Base-by-base conservation (phyloP, 2,888 invertebrate species). In the Acleris sparsana region DNA sequence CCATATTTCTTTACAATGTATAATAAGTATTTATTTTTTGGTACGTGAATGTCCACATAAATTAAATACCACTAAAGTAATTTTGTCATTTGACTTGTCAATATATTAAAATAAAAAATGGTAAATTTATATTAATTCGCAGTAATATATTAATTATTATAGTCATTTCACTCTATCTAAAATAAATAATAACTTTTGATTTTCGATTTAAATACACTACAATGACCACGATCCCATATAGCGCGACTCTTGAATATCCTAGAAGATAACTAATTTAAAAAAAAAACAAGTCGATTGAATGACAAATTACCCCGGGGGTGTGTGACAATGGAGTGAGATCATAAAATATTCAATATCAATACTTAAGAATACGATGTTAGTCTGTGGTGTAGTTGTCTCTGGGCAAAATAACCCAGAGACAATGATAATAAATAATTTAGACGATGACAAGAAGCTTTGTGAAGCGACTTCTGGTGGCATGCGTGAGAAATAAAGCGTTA, bases 291-390 rank as follows among this genome's bases (percentile, higher is more conserved):
- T 68, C 63, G 44, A 53, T 49, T 18, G 69, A 76, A 79, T 83
- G 84, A 86, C 85, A 86, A 80, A 83, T 85, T 83, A 85, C 83
- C 75, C 73, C 73, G 75, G 79, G 82, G 79, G 80, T 77, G 84
- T 88, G 89, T 88, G 89, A 92, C 89, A 88, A 85, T 83, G 85
- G 82, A 87, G 87, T 92, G 92, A 92, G 92, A 92, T 92, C 92
- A 92, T 86, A 85, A 61, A 84, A 84, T 85, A 88, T 86, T 89
- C 87, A 87, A 86, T 84, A 89, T 89, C 88, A 92, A 92, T 91
- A 89, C 91, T 90, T 88, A 88, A 86, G 82, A 86, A 87, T 86
- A 88, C 80, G 80, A 86, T 82, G 76, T 85, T 86, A 85, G 57
- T 62, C 61, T 46, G 65, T 65, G 61, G 49, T 60, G 65, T 62